Conservation (phyloP, 2,113 vertebrate genomes). For the Ochotona curzoniae region DNA sequence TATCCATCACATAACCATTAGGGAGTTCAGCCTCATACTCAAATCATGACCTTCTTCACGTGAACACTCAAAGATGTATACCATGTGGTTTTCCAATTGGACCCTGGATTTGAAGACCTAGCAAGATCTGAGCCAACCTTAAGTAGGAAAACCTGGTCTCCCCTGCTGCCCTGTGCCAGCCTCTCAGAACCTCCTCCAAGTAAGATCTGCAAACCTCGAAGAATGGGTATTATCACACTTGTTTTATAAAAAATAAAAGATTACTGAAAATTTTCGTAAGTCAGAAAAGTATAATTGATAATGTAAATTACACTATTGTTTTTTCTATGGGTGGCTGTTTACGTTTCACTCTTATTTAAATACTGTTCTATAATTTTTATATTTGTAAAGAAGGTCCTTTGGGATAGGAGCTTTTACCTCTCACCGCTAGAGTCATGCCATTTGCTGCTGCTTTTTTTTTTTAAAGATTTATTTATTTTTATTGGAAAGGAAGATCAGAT, state of each 20-base stretch:
- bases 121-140: not conserved
- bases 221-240: not conserved
- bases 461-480: too few species aligned
- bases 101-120: not conserved
- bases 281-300: not conserved
- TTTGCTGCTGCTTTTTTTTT: too few species aligned
- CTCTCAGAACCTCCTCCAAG: not conserved
- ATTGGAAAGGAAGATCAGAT: too few species aligned
- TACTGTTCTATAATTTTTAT: not conserved
- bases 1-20: not conserved
- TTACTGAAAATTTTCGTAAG: not conserved
- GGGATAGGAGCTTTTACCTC: not conserved
- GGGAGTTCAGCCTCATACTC: not conserved
- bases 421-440: not conserved
- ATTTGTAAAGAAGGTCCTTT: not conserved
- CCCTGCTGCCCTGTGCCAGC: not conserved
- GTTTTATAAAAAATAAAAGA: too few species aligned
- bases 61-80: not conserved
- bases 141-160: not conserved
- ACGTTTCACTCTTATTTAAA: not conserved
- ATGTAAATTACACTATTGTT: not conserved
- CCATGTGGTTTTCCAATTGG: not conserved
- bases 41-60: not conserved
- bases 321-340: not conserved
- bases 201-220: not conserved